These are phyloP conservation scores for Achlya flavicornis DNA, from an alignment of 2,888 invertebrate species.

Conservation along the genomic window DNA sequence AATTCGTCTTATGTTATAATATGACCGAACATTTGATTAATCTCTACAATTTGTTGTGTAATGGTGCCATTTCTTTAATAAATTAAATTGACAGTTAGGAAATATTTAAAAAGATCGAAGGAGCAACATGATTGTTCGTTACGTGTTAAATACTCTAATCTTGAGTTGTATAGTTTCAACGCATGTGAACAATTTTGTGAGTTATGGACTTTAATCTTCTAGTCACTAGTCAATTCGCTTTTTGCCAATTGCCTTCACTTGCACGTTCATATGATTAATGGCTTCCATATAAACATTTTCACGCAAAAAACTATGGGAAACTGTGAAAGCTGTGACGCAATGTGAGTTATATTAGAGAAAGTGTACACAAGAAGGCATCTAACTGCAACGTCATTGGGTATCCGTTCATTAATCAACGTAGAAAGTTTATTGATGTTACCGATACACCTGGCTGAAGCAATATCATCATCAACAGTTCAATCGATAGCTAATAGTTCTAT, in stretches of 20 bases:
- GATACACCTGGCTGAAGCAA: conserved; percentile 23
- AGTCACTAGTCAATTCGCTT: not conserved
- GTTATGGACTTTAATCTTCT: not conserved
- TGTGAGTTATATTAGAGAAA: conserved; percentile 62
- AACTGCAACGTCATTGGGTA: conserved; percentile 56
- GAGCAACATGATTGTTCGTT: not conserved
- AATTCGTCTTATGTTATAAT: conserved; percentile 1
- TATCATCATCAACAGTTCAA: conserved; percentile 20
- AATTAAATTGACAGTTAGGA: too few relatives aligned
- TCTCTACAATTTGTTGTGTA: not conserved
- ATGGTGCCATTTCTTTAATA: not conserved
- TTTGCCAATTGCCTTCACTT: not conserved
- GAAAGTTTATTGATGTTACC: conserved; percentile 67
- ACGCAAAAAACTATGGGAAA: conserved; percentile 33
- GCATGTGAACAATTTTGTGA: too few relatives aligned
- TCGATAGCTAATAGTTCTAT: not conserved
- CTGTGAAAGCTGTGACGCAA: conserved; percentile 61
- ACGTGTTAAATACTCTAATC: too few relatives aligned
- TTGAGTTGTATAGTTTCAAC: too few relatives aligned
- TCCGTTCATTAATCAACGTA: conserved; percentile 66
- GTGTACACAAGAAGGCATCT: conserved; percentile 49
- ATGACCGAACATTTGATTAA: not conserved
- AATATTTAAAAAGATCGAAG: too few relatives aligned
- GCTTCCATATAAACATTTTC: not conserved
- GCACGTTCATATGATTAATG: not conserved